Percentiles rank a stretch among this genome's conserved stretches.
These are phyloP conservation scores for Apostichopus japonicus DNA, from an alignment of 35 echinoderm and acorn worm genomes.

Conservation along the genomic window DNA sequence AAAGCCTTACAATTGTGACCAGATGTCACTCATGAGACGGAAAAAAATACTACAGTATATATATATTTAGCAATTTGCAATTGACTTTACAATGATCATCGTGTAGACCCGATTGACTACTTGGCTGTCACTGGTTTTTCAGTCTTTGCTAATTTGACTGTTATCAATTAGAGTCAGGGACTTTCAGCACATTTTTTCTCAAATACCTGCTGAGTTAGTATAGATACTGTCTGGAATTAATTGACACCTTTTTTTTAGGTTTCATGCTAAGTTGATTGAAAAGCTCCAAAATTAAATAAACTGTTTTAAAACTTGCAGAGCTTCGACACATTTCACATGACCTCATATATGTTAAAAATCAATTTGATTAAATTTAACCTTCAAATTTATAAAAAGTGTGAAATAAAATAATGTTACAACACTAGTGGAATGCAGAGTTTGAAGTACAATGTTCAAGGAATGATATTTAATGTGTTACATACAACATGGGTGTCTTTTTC, in stretches of 20 bases:
- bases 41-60: background rate
- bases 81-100: background rate
- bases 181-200: background rate
- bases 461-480: no score
- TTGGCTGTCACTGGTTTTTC: background rate
- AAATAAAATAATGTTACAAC: no score
- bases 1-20: background rate
- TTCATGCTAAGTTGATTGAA: background rate
- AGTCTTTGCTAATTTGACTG: background rate
- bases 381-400: no score
- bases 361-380: no score
- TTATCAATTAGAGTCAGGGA: background rate
- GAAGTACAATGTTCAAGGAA: no score
- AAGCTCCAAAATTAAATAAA: background rate
- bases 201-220: background rate
- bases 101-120: background rate
- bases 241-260: background rate
- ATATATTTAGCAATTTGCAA: no score
- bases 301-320: no score
- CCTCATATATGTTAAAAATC: no score
- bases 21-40: background rate
- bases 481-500: no score
- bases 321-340: no score
- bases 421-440: no score
- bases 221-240: background rate